Conservation (phyloP, 2,888 invertebrate genomes). For the Nymphalis c-album region DNA sequence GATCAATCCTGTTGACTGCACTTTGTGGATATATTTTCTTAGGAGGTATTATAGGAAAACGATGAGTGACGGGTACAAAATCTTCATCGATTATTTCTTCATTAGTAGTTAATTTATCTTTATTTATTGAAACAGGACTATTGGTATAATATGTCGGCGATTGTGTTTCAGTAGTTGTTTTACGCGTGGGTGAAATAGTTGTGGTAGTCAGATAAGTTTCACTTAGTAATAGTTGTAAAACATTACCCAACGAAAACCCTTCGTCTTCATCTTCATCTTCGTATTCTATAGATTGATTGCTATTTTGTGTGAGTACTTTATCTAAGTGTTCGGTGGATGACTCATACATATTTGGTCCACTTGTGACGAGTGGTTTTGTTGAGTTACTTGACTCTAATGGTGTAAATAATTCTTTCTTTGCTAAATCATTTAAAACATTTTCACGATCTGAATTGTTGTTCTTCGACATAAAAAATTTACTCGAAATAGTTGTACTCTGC, state of each 20-base stretch:
- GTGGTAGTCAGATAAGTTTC: slow-evolving; percentile 69
- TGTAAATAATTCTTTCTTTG: slow-evolving; percentile 14
- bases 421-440: slow-evolving; percentile 11
- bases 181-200: slow-evolving; percentile 46
- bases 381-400: slow-evolving; percentile 31
- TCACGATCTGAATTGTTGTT: not conserved
- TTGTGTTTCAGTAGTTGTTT: slow-evolving; percentile 36
- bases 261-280: slow-evolving; percentile 70
- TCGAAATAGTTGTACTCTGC: slow-evolving; percentile 7
- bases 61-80: slow-evolving; percentile 59
- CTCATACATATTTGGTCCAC: slow-evolving; percentile 17
- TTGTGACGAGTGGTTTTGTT: slow-evolving; percentile 30
- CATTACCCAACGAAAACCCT: slow-evolving; percentile 83
- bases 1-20: slow-evolving; percentile 69
- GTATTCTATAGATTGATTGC: slow-evolving; percentile 55
- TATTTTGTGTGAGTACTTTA: slow-evolving; percentile 35
- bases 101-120: slow-evolving; percentile 36
- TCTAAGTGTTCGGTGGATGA: slow-evolving; percentile 11
- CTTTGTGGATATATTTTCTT: slow-evolving; percentile 51
- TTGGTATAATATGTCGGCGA: slow-evolving; percentile 25
- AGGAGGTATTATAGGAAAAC: slow-evolving; percentile 50
- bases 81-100: slow-evolving; percentile 40
- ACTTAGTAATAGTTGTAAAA: slow-evolving; percentile 82
- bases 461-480: not conserved
- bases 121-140: slow-evolving; percentile 37